phyloP scores from a whole-genome alignment of 2,888 invertebrate species.

The Hypena proboscidalis region DNA sequence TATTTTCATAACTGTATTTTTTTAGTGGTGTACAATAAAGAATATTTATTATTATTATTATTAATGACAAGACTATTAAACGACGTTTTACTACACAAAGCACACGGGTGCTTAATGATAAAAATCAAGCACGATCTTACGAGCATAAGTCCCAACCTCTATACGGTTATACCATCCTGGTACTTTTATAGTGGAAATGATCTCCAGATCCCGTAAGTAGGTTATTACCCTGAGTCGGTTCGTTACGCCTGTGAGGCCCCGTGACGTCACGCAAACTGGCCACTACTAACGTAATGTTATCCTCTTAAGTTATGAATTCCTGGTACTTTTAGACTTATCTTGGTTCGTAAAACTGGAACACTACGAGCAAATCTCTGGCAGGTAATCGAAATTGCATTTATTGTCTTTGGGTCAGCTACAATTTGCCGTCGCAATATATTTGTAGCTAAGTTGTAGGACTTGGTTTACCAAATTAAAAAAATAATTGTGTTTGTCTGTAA shows the following conservation, averaged over 20 bases:
- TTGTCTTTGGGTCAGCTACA: neutral
- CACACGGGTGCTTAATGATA: too few relatives aligned
- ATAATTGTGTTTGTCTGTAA: too few relatives aligned
- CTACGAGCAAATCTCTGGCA: constrained; percentile 13
- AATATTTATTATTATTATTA: too few relatives aligned
- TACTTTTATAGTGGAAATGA: constrained; percentile 26
- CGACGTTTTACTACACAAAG: too few relatives aligned
- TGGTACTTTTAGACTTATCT: constrained; percentile 25
- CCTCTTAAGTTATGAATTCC: constrained; percentile 26
- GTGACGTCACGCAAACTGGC: constrained; percentile 36
- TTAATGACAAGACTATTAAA: neutral
- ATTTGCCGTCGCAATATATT: neutral
- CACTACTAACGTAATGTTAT: constrained; percentile 33
- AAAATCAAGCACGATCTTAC: constrained; percentile 2
- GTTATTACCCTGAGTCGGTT: constrained; percentile 40
- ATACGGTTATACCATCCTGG: constrained; percentile 8
- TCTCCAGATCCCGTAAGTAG: constrained; percentile 33
- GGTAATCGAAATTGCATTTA: constrained; percentile 7
- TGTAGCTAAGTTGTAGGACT: too few relatives aligned
- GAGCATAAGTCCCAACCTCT: constrained; percentile 9
- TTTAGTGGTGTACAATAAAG: too few relatives aligned
- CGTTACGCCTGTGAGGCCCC: constrained; percentile 35
- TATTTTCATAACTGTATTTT: too few relatives aligned
- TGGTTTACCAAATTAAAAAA: too few relatives aligned
- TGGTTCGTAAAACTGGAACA: constrained; percentile 21